Base-by-base conservation (phyloP, 1,140 invertebrate genomes). In the Cylas formicarius region DNA sequence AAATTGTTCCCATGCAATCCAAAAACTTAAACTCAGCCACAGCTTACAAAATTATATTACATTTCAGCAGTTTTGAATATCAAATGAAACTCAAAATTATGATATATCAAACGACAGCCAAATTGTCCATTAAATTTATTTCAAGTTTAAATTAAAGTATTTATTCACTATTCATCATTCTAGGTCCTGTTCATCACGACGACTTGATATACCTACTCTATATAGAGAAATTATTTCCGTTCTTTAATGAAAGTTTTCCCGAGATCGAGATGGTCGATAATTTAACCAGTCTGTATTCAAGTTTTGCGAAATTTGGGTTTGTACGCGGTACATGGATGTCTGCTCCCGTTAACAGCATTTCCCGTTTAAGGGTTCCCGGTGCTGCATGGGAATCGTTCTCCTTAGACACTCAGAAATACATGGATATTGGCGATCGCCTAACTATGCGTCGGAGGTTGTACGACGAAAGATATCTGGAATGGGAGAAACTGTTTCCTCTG, bases 121-220 rank as follows among this genome's bases (percentile, higher is more conserved):
- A 9, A 33, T 2, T 17, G 13, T 28, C 16, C 1, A 3, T 26
- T 36, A 44, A 21, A 5, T 1, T 11, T 9, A 29, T 17, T 28
- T 22, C 34, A 3, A 16, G 17, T 13, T 35, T 36, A 27, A 49
- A 40, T 26, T 13, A n/a, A 8, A 36, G 20, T 35, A 36, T 26
- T 9, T 43, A 26, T 14, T 14, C 5, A 43, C 19, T 14, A 14
- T 21, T 43, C 21, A 28, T 28, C 4, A 21, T 31, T 50, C 19
- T 29, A 78, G 77, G 77, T 3, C 69, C 74, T 2, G 70, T 69
- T 2, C 77, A 80, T 53, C 70, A 73, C 37, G 78, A 80, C 48
- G 78, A 81, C 55, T 57, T 79, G 6, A 69, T 78, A 48, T 80
- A 81, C 59, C 46, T 80, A 8, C 78, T 78, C 58, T 70, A 69